Percentiles rank a stretch among this genome's conserved stretches.
Evolutionary conservation across 1,140 invertebrate genomes (phyloP).

Genomic region (Drosophila nigrodunni): DNA sequence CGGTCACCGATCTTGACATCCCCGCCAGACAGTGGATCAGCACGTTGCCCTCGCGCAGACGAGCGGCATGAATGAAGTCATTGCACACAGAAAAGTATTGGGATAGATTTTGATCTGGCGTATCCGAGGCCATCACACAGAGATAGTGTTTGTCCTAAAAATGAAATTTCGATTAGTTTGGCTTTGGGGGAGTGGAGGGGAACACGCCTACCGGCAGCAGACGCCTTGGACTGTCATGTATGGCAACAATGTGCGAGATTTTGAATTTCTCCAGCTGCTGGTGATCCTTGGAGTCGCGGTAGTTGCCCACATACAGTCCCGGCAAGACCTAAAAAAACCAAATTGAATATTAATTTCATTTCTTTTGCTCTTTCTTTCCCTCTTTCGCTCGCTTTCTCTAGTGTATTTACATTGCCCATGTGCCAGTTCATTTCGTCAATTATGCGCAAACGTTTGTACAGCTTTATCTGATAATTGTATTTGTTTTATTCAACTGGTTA

Average conservation of each 20-base stretch:
- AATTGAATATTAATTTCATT: neutral
- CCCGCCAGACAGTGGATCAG: slow-evolving; percentile 98
- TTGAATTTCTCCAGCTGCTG: slow-evolving; percentile 94
- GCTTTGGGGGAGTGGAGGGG: neutral
- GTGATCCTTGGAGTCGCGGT: slow-evolving; percentile 96
- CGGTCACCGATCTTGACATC: slow-evolving; percentile 97
- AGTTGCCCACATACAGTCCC: slow-evolving; percentile 94
- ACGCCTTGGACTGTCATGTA: slow-evolving; percentile 96
- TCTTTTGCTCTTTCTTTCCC: neutral
- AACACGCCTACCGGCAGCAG: slow-evolving; percentile 90
- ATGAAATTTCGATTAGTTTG: neutral
- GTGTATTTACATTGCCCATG: slow-evolving; percentile 56
- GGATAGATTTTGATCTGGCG: slow-evolving; percentile 95
- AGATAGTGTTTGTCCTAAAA: slow-evolving; percentile 97
- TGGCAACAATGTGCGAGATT: slow-evolving; percentile 97
- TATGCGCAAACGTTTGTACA: slow-evolving; percentile 5
- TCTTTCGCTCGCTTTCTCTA: neutral
- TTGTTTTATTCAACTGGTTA: neutral
- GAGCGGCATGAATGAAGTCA: slow-evolving; percentile 97
- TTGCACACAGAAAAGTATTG: slow-evolving; percentile 97
- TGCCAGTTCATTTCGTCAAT: slow-evolving; percentile 58
- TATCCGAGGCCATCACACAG: slow-evolving; percentile 96
- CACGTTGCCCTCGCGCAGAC: slow-evolving; percentile 94
- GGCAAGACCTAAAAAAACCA: slow-evolving; percentile 89
- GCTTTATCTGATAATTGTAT: slow-evolving; percentile 5